Evolutionary conservation across 2,888 invertebrate genomes (phyloP).

Genomic region (Brachynemurus nebulosus): DNA sequence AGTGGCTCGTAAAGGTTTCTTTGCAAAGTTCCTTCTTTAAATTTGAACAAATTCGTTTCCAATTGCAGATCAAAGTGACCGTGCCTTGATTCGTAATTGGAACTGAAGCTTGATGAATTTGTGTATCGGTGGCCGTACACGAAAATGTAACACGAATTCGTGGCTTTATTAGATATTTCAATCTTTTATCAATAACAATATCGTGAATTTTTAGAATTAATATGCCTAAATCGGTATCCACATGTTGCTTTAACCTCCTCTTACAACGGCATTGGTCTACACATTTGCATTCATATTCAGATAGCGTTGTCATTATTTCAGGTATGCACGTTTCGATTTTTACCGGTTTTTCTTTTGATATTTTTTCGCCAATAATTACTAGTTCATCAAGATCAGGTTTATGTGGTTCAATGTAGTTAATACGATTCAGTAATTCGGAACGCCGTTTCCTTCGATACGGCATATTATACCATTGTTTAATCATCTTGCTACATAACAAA

Average conservation of each 20-base stretch:
- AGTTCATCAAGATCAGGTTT: constrained; percentile 12
- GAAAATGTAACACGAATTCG: not conserved
- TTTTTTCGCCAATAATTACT: constrained; percentile 8
- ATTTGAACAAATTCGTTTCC: constrained; percentile 6
- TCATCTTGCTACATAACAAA: constrained; percentile 10
- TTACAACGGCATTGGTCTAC: too few species aligned
- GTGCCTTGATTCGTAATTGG: constrained; percentile 21
- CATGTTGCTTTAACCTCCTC: not conserved
- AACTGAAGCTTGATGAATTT: not conserved
- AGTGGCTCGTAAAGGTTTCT: not conserved
- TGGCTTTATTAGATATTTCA: not conserved
- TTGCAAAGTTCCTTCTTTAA: not conserved
- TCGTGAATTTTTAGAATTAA: not conserved
- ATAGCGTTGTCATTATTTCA: not conserved
- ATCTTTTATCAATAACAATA: too few species aligned
- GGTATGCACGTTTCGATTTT: not conserved
- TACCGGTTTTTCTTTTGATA: not conserved
- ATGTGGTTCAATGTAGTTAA: constrained; percentile 12
- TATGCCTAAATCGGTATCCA: not conserved
- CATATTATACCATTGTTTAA: constrained; percentile 10
- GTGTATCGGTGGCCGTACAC: not conserved
- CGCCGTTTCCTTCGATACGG: constrained; percentile 11
- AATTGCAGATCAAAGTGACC: constrained; percentile 20
- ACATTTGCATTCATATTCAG: not conserved
- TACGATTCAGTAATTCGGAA: constrained; percentile 8